phyloP scores from a whole-genome alignment of 2,113 vertebrate genomes.

The Apus apus region DNA sequence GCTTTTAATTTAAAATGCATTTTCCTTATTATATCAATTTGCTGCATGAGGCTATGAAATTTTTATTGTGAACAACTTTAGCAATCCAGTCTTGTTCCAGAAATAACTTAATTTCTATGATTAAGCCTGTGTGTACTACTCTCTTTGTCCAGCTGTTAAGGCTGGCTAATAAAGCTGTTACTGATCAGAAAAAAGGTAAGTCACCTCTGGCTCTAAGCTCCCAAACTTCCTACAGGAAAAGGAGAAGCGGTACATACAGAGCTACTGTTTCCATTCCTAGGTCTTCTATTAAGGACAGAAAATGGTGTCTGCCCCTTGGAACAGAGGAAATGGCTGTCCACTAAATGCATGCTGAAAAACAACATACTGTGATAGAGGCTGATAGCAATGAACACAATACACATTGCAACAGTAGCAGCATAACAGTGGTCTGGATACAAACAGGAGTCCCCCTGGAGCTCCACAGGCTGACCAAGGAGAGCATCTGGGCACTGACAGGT shows the following conservation, averaged over 20 bases:
- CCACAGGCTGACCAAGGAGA: not conserved
- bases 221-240: not conserved
- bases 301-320: not conserved
- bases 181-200: not conserved
- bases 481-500: fast-evolving
- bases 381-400: not conserved
- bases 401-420: not conserved
- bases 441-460: not conserved
- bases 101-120: not conserved
- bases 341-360: not conserved
- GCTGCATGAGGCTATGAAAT: not conserved
- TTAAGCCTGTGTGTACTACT: not conserved
- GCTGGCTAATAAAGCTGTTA: conserved; percentile 1
- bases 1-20: conserved; percentile 13
- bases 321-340: not conserved
- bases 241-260: not conserved
- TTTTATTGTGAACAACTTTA: not conserved
- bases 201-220: not conserved
- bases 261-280: not conserved
- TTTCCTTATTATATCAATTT: not conserved
- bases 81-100: not conserved
- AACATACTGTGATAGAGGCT: not conserved
- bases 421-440: not conserved
- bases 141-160: not conserved
- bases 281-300: not conserved